These are phyloP conservation scores for Conus ventricosus DNA, from an alignment of 1,140 invertebrate species.

Conservation along the genomic window DNA sequence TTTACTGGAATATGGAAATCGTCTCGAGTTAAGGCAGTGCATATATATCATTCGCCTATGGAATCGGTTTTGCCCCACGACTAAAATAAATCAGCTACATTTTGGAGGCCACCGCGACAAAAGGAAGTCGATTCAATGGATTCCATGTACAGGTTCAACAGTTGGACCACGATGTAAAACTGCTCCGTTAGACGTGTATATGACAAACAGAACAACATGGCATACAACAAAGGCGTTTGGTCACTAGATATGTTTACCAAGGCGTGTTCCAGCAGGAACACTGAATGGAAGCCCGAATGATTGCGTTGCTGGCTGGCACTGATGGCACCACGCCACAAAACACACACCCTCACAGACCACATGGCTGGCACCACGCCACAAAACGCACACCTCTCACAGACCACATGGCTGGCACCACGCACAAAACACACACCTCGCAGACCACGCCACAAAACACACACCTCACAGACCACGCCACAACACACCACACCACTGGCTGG, in stretches of 20 bases:
- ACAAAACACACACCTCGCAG: too few relatives aligned
- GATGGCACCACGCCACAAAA: not conserved
- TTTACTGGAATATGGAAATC: too few relatives aligned
- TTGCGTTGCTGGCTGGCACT: not conserved
- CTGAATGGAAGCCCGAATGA: not conserved
- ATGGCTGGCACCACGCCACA: too few relatives aligned
- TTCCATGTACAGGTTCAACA: conserved; percentile 32
- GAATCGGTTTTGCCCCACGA: not conserved
- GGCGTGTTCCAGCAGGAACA: not conserved
- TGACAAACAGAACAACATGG: too few relatives aligned
- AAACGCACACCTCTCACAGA: too few relatives aligned
- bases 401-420: too few relatives aligned
- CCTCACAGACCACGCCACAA: too few relatives aligned
- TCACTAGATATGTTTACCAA: not conserved
- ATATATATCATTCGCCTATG: not conserved
- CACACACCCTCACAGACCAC: too few relatives aligned
- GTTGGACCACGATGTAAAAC: conserved; percentile 17
- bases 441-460: not conserved
- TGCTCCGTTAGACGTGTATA: too few relatives aligned
- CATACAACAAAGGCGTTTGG: not conserved
- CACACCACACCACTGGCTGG: too few relatives aligned
- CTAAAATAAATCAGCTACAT: not conserved
- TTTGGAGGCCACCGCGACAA: not conserved
- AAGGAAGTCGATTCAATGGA: not conserved
- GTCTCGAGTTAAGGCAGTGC: not conserved